These are phyloP conservation scores for Crotalus horridus DNA, from an alignment of 2,113 vertebrate genomes.

Conservation along the genomic window DNA sequence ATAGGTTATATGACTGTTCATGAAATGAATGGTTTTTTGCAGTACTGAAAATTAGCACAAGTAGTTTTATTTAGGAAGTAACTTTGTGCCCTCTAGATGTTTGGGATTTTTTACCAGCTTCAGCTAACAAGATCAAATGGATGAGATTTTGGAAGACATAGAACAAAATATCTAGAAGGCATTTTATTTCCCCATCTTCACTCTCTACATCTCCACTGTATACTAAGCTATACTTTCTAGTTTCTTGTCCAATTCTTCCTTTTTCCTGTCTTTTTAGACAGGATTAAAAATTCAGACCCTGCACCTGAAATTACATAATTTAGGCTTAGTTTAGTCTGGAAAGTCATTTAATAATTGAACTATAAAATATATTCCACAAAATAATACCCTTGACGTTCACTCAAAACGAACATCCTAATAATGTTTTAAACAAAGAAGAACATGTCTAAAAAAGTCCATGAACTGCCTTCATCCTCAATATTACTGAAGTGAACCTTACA, in stretches of 20 bases:
- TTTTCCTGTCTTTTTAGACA: rapidly evolving
- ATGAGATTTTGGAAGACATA: neutral
- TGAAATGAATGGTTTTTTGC: neutral
- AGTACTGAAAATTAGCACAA: neutral
- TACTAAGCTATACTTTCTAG: conserved; percentile 7
- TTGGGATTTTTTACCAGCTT: neutral
- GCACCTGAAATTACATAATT: neutral
- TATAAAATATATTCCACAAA: conserved; percentile 42
- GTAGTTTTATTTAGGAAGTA: neutral
- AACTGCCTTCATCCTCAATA: conserved; percentile 12
- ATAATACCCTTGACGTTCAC: conserved; percentile 54
- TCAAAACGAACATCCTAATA: conserved; percentile 28
- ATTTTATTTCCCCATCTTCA: neutral
- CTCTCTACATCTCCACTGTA: neutral
- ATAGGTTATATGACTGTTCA: neutral
- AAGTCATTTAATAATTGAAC: conserved; percentile 37
- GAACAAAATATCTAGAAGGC: neutral
- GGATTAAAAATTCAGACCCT: neutral
- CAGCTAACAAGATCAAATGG: neutral
- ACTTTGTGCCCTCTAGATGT: neutral
- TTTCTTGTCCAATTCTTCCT: neutral
- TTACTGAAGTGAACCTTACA: conserved; percentile 52
- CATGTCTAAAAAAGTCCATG: neutral
- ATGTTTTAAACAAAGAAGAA: conserved; percentile 59
- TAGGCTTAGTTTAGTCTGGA: conserved; percentile 19